These are phyloP conservation scores for Scalopus aquaticus DNA, from an alignment of 2,113 vertebrate genomes.

Conservation along the genomic window DNA sequence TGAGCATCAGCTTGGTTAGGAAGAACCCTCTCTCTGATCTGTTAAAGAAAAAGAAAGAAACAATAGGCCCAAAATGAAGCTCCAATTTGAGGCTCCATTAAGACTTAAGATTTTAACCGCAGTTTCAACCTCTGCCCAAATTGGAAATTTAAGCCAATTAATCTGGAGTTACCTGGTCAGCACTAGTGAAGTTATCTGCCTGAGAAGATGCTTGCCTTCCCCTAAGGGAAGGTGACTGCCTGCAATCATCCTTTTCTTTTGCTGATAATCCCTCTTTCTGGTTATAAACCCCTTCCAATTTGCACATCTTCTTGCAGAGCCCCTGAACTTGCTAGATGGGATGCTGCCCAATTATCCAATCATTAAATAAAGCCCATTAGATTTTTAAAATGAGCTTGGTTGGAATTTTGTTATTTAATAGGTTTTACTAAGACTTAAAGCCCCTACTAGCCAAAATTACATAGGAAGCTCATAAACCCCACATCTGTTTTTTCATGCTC, in stretches of 20 bases:
- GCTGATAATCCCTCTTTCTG: background rate
- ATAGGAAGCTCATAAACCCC: background rate
- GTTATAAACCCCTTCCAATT: background rate
- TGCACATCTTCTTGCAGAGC: background rate
- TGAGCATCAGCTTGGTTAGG: background rate
- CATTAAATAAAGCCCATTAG: background rate
- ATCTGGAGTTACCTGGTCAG: background rate
- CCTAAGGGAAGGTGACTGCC: background rate
- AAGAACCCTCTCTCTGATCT: background rate
- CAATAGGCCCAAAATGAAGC: background rate
- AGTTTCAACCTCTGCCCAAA: background rate
- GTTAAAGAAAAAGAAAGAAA: background rate
- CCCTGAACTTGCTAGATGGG: background rate
- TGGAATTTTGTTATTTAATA: background rate
- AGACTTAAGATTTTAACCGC: too few species aligned
- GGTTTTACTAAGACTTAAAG: background rate
- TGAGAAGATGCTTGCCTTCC: too few species aligned
- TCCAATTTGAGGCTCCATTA: background rate
- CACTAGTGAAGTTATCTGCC: too few species aligned
- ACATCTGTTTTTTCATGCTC: background rate
- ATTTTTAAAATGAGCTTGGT: background rate
- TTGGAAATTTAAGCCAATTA: background rate
- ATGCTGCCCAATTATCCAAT: background rate
- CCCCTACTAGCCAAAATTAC: background rate
- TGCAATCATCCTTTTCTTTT: background rate